These are phyloP conservation scores for Acrocyrtus sp. DNA, from an alignment of 2,888 invertebrate species.

Conservation along the genomic window DNA sequence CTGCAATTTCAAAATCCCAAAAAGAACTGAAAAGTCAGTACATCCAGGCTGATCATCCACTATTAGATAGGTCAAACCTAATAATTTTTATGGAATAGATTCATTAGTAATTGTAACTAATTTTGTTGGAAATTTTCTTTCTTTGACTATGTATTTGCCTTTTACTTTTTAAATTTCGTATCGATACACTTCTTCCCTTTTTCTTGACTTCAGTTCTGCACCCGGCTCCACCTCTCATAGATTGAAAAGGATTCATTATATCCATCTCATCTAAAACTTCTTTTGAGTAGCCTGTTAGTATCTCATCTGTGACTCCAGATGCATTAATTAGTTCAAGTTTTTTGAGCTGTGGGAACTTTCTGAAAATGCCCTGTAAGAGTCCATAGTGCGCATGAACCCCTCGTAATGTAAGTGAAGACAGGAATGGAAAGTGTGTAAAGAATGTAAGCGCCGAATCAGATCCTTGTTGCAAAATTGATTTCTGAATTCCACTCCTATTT, in stretches of 20 bases:
- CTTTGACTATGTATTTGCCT: too few relatives aligned
- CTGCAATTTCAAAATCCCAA: constrained; percentile 40
- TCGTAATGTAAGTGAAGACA: constrained; percentile 33
- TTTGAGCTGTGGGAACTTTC: constrained; percentile 39
- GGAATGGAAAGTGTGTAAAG: constrained; percentile 42
- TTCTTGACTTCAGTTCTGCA: constrained; percentile 6
- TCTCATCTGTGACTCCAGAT: constrained; percentile 46
- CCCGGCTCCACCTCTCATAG: neutral
- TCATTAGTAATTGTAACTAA: too few relatives aligned
- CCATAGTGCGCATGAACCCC: constrained; percentile 52
- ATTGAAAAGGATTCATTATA: constrained; percentile 47
- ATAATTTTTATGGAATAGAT: too few relatives aligned
- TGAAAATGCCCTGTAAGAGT: constrained; percentile 49
- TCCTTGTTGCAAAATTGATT: constrained; percentile 48
- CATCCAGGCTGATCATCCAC: constrained; percentile 46
- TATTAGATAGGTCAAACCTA: constrained; percentile 39
- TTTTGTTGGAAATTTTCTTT: too few relatives aligned
- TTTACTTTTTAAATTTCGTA: constrained; percentile 47
- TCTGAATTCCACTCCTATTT: constrained; percentile 30
- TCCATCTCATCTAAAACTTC: constrained; percentile 45
- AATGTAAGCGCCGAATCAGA: constrained; percentile 44
- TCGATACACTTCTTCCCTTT: constrained; percentile 14
- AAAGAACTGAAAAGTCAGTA: constrained; percentile 47
- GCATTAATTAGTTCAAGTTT: constrained; percentile 42
- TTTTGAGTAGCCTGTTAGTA: constrained; percentile 47